Base-by-base conservation (phyloP, 2,113 vertebrate species). In the Gavia stellata region DNA sequence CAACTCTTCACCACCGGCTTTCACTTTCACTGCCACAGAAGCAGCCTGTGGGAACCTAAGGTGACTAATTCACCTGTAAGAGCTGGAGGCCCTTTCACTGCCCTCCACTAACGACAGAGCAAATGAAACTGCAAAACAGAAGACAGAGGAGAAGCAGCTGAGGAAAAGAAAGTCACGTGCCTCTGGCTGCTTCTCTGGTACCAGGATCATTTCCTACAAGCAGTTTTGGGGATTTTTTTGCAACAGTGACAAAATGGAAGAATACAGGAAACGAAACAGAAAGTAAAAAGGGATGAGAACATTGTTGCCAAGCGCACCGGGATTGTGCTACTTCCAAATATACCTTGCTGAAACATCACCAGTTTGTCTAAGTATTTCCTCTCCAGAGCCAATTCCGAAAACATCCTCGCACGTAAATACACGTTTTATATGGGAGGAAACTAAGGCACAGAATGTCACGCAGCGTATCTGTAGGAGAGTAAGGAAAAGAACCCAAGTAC, bases 391-490 rank as follows among this genome's bases (percentile, higher is more conserved):
- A 47, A 59, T 19, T 67, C 36, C 38, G 38, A 78, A 62, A 84
- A n/a, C 63, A 52, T 13, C 20, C 17, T 23, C 29, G 10, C 53
- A 81, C 0, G 0, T 23, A 65, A 68, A 91, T 10, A 63, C 14
- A 34, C 28, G 9, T 50, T 58, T 55, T 28, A 52, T 24, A 38
- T 4, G 31, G 33, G 13, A 62, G 19, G 13, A 68, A 52, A 58
- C 15, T 4, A 47, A 70, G 14, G 56, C 55, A 63, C 47, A 24
- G 29, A 56, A 59, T 9, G 16, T 40, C 52, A 62, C 38, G 25
- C 2, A 0, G 23, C 15, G 18, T 6, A 44, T 20, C 40, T 47
- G 29, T 0, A 65, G 15, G 2, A 7, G 2, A 47, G 10, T 7
- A 36, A 72, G 52, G 40, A 62, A 49, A 77, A 72, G 26, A 71